A percentile compares a stretch with the other conserved stretches of the same genome.
phyloP scores from a whole-genome alignment of 2,888 invertebrate genomes.

The Spodoptera littoralis region DNA sequence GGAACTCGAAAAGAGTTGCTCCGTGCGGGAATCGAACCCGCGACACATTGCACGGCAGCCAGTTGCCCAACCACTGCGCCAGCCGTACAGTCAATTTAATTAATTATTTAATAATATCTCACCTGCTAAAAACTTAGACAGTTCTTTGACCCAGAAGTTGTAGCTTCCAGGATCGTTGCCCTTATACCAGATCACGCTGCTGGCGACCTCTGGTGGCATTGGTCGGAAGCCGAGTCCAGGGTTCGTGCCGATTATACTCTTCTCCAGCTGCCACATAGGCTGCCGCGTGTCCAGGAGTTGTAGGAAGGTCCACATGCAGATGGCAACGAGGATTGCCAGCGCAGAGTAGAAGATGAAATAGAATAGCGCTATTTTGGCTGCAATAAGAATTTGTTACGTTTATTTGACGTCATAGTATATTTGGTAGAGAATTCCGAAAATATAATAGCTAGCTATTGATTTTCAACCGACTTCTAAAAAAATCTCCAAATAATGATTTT shows the following conservation, averaged over 20 bases:
- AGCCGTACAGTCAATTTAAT: too few relatives aligned
- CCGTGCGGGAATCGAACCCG: too few relatives aligned
- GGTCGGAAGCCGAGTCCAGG: constrained; percentile 99
- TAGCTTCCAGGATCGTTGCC: constrained; percentile 93
- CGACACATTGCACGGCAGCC: too few relatives aligned
- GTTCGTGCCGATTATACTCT: constrained; percentile 97
- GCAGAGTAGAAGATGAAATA: constrained; percentile 98
- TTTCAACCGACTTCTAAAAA: too few relatives aligned
- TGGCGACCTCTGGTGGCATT: constrained; percentile 95
- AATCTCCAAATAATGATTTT: too few relatives aligned
- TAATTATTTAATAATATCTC: constrained; percentile 47
- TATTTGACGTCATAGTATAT: neutral
- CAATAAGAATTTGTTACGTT: constrained; percentile 59
- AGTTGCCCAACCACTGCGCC: too few relatives aligned
- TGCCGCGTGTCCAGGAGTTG: constrained; percentile 96
- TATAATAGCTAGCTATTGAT: too few relatives aligned
- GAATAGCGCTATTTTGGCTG: constrained; percentile 98
- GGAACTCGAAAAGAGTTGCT: too few relatives aligned
- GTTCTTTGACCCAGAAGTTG: constrained; percentile 93
- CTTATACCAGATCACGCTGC: constrained; percentile 98
- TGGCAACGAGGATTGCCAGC: constrained; percentile 96
- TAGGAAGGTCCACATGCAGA: constrained; percentile 98
- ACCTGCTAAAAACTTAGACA: constrained; percentile 94
- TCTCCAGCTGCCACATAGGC: constrained; percentile 96
- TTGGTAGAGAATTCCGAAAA: too few relatives aligned